Evolutionary conservation across 2,888 invertebrate genomes (phyloP), one percentile per base, ranked within the genome.

Genomic region (Panorpa germanica): DNA sequence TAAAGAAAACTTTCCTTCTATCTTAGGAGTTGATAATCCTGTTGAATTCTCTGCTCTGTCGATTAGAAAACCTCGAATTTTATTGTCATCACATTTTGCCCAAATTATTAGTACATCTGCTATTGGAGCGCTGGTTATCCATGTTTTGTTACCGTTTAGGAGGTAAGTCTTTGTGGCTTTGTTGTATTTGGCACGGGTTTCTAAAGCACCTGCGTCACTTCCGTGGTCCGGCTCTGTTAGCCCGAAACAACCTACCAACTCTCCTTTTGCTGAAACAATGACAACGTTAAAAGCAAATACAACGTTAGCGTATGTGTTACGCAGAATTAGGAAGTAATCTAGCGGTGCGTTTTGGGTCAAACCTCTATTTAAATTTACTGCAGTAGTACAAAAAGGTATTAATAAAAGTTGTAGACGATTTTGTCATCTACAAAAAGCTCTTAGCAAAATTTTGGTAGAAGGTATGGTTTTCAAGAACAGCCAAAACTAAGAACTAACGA

Each of bases 201-300:
- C 77, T 69, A 91, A 68, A 6, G 72, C 67, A 26, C 70, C 70
- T 0, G 86, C 78, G 55, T 98, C 95, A 47, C 95, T 95, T 12
- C 98, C 98, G 49, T 82, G 86, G 55, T 99, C 80, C 0, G 98
- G 96, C 55, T 98, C 98, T 0, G 98, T 98, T 37, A 98, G 57
- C 3, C 96, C 96, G 52, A 96, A 98, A 46, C 88, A 90, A 2
- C 83, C 93, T 32, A 83, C 65, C 22, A 76, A 45, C 43, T 90
- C 78, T n/a, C 91, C 93, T 46, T 63, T 69, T 0, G 81, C 83
- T 65, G 42, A 33, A 52, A 48, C n/a, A n/a, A n/a, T n/a, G n/a
- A n/a, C n/a, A n/a, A n/a, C n/a, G n/a, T n/a, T n/a, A n/a, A n/a
- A n/a, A n/a, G n/a, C n/a, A n/a, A n/a, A n/a, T n/a, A n/a, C n/a